Evolutionary conservation across 2,888 invertebrate species (phyloP).

Genomic region (Metalampra italica): DNA sequence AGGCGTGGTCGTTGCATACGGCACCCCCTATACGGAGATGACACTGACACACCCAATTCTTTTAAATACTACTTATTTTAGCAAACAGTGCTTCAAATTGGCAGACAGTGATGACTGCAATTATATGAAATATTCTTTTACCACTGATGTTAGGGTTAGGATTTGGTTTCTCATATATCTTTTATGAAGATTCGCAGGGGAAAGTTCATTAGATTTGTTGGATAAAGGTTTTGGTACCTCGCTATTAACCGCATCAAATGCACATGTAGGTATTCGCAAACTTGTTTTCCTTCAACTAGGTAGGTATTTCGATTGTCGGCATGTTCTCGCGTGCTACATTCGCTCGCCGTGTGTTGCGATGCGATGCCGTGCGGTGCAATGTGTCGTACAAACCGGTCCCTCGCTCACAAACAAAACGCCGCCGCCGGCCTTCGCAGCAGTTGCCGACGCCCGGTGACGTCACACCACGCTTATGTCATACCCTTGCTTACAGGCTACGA

Average conservation of each 20-base stretch:
- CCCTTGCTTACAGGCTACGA: constrained; percentile 38
- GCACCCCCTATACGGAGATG: constrained; percentile 17
- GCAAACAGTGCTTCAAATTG: background rate
- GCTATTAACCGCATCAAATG: constrained; percentile 1
- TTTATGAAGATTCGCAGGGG: background rate
- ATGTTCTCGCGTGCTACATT: constrained; percentile 37
- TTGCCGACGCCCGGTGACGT: constrained; percentile 73
- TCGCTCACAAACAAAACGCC: constrained; percentile 56
- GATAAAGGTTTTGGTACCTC: background rate
- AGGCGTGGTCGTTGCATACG: constrained; percentile 51
- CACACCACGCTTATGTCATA: constrained; percentile 73
- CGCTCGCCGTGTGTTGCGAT: constrained; percentile 15
- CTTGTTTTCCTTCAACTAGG: constrained; percentile 6
- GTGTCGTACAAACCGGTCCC: constrained; percentile 55
- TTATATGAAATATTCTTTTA: too few species aligned
- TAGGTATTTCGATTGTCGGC: constrained; percentile 8
- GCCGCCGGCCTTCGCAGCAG: constrained; percentile 63
- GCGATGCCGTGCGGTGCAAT: constrained; percentile 43
- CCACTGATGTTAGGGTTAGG: too few species aligned
- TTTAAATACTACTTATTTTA: constrained; percentile 9
- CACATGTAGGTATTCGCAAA: constrained; percentile 13
- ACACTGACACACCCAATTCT: too few species aligned
- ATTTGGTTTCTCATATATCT: background rate
- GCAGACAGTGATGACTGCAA: too few species aligned
- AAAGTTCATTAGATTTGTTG: background rate